These are phyloP conservation scores for Octomys mimax DNA, from an alignment of 2,797 vertebrate genomes.

Conservation along the genomic window DNA sequence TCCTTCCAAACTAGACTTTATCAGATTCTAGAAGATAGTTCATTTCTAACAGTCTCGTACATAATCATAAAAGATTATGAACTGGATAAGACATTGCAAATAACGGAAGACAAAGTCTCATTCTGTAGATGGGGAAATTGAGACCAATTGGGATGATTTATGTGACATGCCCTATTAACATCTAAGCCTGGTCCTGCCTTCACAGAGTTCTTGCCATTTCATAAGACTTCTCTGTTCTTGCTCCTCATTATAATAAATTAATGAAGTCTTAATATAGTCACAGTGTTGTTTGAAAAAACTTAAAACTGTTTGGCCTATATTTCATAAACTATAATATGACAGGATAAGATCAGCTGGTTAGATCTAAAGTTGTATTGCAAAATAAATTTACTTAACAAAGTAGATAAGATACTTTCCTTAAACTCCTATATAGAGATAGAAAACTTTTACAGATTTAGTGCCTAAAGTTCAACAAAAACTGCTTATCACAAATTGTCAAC, in stretches of 20 bases:
- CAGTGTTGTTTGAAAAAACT: not conserved
- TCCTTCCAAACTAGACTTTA: slow-evolving; percentile 39
- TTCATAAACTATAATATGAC: slow-evolving; percentile 32
- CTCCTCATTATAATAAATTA: slow-evolving; percentile 18
- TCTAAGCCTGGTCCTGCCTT: not conserved
- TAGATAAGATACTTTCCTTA: not conserved
- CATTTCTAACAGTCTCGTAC: slow-evolving; percentile 18
- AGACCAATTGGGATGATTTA: not conserved
- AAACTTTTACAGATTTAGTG: not conserved
- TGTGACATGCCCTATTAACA: not conserved
- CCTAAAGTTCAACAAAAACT: not conserved
- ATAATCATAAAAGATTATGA: slow-evolving; percentile 19
- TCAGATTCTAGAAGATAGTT: not conserved
- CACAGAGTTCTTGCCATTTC: not conserved
- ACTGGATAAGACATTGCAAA: not conserved
- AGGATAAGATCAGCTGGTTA: not conserved
- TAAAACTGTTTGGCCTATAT: not conserved
- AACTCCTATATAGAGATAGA: not conserved
- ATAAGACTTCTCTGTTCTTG: not conserved
- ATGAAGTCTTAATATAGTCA: not conserved
- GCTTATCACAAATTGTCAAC: not conserved
- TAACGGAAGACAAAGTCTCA: not conserved
- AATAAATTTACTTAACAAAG: not conserved
- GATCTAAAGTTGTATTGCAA: not conserved
- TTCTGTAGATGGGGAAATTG: not conserved